phyloP scores from a whole-genome alignment of 2,797 vertebrate genomes.

The Sebastes cheni region DNA sequence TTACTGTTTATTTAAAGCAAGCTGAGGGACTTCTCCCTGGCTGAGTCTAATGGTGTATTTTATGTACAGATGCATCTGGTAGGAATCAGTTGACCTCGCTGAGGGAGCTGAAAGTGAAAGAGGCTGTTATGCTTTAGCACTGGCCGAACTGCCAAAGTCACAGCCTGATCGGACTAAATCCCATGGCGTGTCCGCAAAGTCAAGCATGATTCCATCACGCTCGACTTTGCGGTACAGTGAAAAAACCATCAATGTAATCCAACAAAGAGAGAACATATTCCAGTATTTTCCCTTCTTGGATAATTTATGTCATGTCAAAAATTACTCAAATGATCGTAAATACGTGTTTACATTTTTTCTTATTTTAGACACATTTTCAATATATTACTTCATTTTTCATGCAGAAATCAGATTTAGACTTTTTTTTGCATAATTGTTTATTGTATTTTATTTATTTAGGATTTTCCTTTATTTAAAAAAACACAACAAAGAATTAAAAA shows the following conservation, averaged over 20 bases:
- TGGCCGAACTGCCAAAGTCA: conserved; percentile 68
- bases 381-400: neutral
- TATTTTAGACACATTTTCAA: neutral
- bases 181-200: conserved; percentile 59
- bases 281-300: neutral
- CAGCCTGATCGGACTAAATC: conserved; percentile 60
- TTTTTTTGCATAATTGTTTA: neutral
- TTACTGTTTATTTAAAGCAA: conserved; percentile 36
- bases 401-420: neutral
- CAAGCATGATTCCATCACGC: conserved; percentile 57
- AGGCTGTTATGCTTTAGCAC: conserved; percentile 67
- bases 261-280: conserved; percentile 5
- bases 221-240: conserved; percentile 34
- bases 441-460: neutral
- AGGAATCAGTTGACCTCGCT: conserved; percentile 68
- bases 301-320: neutral
- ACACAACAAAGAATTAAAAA: neutral
- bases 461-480: neutral
- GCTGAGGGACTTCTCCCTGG: conserved; percentile 13
- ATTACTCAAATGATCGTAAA: neutral
- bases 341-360: neutral
- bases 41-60: conserved; percentile 52
- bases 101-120: conserved; percentile 72
- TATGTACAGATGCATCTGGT: conserved; percentile 69
- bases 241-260: conserved; percentile 2